Evolutionary conservation across 2,888 invertebrate species (phyloP).

Genomic region (Pantelozetes paolii): DNA sequence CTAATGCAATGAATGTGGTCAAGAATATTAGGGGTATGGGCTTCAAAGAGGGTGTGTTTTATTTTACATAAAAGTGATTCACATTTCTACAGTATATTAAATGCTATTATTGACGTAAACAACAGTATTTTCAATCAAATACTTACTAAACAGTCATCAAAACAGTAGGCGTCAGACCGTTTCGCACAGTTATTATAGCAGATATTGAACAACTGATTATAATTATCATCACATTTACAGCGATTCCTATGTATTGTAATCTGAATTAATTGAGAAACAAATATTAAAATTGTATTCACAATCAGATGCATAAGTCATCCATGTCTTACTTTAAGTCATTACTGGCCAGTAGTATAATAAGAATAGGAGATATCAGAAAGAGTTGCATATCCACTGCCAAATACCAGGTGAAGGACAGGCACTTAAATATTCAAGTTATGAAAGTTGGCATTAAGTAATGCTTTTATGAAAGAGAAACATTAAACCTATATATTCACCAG

Average conservation of each 20-base stretch:
- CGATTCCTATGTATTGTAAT: constrained; percentile 30
- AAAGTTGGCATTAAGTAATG: too few species aligned
- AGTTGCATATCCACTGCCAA: constrained; percentile 41
- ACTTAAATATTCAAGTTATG: not conserved
- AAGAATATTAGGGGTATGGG: too few species aligned
- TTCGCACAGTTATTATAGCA: constrained; percentile 16
- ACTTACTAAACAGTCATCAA: constrained; percentile 38
- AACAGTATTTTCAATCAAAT: too few species aligned
- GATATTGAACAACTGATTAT: constrained; percentile 26
- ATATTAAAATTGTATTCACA: constrained; percentile 1
- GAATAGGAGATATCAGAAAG: constrained; percentile 36
- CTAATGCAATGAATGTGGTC: too few species aligned
- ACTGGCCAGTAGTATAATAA: constrained; percentile 19
- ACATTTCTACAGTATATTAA: too few species aligned
- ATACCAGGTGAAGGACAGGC: constrained; percentile 38
- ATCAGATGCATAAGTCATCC: too few species aligned
- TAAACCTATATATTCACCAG: not conserved
- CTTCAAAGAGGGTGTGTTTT: too few species aligned
- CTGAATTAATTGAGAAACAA: constrained; percentile 9
- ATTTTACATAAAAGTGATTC: too few species aligned
- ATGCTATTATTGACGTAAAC: too few species aligned
- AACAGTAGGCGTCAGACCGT: constrained; percentile 39
- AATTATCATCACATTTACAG: constrained; percentile 17
- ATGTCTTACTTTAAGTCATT: constrained; percentile 6
- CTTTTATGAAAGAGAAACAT: constrained; percentile 10